Conservation (phyloP, 2,888 invertebrate genomes). For the Phengaris arion region DNA sequence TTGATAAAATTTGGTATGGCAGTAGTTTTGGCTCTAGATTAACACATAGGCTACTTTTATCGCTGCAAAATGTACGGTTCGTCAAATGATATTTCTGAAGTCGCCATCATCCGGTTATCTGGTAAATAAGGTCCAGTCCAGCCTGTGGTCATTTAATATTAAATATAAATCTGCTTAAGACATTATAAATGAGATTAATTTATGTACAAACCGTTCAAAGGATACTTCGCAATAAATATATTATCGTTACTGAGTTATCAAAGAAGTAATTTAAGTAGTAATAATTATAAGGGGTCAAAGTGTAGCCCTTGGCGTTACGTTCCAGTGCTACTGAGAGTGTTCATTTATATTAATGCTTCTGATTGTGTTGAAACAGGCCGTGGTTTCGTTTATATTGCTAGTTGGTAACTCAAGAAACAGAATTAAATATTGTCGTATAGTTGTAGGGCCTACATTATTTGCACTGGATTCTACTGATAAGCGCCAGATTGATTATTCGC, state of each 20-base stretch:
- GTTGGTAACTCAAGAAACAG: too few relatives aligned
- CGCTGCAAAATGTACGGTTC: too few relatives aligned
- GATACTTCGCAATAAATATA: background rate
- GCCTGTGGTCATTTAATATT: background rate
- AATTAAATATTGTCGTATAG: too few relatives aligned
- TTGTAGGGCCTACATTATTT: too few relatives aligned
- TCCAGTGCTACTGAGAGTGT: background rate
- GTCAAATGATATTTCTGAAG: background rate
- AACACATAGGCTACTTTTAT: too few relatives aligned
- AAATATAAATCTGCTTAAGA: background rate
- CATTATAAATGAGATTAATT: background rate
- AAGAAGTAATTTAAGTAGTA: background rate
- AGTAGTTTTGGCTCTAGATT: too few relatives aligned
- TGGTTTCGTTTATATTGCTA: background rate
- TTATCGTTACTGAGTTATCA: background rate
- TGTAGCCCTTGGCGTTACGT: background rate
- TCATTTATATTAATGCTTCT: background rate
- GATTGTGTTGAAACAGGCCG: background rate
- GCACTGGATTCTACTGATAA: too few relatives aligned
- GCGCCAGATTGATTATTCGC: too few relatives aligned
- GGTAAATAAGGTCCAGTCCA: background rate
- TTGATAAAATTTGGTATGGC: too few relatives aligned
- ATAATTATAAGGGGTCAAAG: constrained; percentile 10
- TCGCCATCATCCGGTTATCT: background rate
- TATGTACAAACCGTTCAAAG: background rate